A percentile compares a stretch with the other conserved stretches of the same genome.
Evolutionary conservation across 2,888 invertebrate genomes (phyloP).

Genomic region (Drosophila subquinaria): DNA sequence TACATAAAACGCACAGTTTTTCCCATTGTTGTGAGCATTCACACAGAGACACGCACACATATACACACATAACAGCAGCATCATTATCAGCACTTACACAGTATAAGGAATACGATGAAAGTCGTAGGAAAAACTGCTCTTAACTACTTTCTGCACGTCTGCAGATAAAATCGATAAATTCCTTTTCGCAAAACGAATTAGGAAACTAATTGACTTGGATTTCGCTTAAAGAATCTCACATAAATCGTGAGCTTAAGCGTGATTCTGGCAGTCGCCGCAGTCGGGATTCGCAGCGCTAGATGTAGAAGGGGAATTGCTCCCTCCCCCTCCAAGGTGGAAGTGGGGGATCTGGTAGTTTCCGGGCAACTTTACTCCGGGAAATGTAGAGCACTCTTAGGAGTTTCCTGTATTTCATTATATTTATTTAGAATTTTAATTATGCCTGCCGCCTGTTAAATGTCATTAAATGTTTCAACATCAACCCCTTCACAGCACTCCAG

Average conservation of each 20-base stretch:
- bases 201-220: constrained; percentile 82
- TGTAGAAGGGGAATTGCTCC: not conserved
- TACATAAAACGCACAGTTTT: constrained; percentile 65
- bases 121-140: constrained; percentile 68
- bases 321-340: not conserved
- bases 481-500: not conserved
- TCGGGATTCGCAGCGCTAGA: constrained; percentile 13
- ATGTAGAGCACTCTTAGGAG: constrained; percentile 39
- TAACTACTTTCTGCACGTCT: constrained; percentile 82
- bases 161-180: constrained; percentile 82
- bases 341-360: constrained; percentile 13
- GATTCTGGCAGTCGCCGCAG: constrained; percentile 70
- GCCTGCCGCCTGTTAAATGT: constrained; percentile 72
- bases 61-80: constrained; percentile 54
- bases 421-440: constrained; percentile 77
- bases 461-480: constrained; percentile 72
- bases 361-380: constrained; percentile 48
- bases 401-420: constrained; percentile 32
- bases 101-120: constrained; percentile 43
- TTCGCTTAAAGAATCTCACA: constrained; percentile 81
- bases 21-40: constrained; percentile 39
- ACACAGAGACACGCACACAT: constrained; percentile 25
- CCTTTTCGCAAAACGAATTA: constrained; percentile 82
- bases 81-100: constrained; percentile 75
- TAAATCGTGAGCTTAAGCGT: constrained; percentile 81